Percentiles rank a stretch among this genome's conserved stretches.
These are phyloP conservation scores for Rhynchomys soricoides DNA, from an alignment of 2,113 vertebrate genomes.

Conservation along the genomic window DNA sequence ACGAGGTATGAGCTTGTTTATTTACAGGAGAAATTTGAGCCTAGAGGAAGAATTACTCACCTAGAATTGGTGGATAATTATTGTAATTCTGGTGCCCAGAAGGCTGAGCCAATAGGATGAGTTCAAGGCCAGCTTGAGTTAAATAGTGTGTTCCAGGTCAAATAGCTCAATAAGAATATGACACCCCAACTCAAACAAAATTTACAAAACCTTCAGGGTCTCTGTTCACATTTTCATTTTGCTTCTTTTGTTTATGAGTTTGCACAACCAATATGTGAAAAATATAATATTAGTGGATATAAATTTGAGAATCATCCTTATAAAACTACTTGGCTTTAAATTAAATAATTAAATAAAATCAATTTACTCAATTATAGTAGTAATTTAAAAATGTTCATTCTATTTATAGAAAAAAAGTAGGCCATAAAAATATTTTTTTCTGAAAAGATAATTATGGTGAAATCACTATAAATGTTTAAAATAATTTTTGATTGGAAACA, in stretches of 20 bases:
- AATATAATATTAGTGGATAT: not conserved
- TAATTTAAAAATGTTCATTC: not conserved
- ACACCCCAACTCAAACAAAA: not conserved
- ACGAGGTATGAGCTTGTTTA: not conserved
- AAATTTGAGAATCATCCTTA: not conserved
- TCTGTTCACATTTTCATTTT: not conserved
- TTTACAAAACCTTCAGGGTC: not conserved
- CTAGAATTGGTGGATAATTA: not conserved
- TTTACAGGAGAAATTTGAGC: not conserved
- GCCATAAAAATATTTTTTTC: not conserved
- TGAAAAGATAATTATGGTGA: not conserved
- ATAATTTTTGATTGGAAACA: constrained; percentile 1
- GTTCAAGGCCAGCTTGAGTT: not conserved
- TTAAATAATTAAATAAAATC: not conserved
- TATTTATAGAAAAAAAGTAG: not conserved
- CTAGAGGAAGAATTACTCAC: not conserved
- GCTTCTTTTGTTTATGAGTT: not conserved
- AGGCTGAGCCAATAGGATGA: not conserved
- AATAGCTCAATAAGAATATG: not conserved
- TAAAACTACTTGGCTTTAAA: not conserved
- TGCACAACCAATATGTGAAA: not conserved
- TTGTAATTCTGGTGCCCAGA: not conserved
- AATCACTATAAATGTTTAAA: constrained; percentile 63
- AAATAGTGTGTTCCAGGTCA: too few species aligned
- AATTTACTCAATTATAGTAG: not conserved